A percentile compares a stretch with the other conserved stretches of the same genome.
These are phyloP conservation scores for Ferdinandea cuprea DNA, from an alignment of 2,888 invertebrate species.

Conservation along the genomic window DNA sequence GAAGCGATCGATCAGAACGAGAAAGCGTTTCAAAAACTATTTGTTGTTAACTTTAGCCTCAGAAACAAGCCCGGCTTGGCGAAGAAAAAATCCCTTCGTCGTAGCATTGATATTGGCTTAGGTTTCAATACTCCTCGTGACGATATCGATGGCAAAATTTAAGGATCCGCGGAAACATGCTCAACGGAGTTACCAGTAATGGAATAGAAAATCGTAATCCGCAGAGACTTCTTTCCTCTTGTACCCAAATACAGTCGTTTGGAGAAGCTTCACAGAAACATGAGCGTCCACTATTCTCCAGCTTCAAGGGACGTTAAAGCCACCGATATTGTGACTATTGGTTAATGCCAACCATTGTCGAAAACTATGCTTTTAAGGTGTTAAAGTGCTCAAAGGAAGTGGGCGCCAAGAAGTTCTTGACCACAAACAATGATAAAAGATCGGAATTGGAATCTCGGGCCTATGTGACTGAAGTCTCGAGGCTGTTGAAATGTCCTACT, in stretches of 20 bases:
- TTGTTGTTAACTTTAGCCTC: constrained; percentile 93
- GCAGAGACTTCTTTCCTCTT: constrained; percentile 99
- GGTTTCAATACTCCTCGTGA: constrained; percentile 98
- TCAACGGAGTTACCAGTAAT: constrained; percentile 98
- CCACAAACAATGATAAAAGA: too few species aligned
- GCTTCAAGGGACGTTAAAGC: constrained; percentile 98
- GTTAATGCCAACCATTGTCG: constrained; percentile 98
- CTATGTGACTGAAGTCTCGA: too few species aligned
- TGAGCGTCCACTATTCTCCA: constrained; percentile 99
- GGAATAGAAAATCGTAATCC: constrained; percentile 98
- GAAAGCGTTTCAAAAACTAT: constrained; percentile 97
- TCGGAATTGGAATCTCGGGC: too few species aligned
- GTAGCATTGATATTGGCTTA: constrained; percentile 94
- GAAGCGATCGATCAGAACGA: constrained; percentile 88
- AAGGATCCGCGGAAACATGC: constrained; percentile 97
- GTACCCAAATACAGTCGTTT: constrained; percentile 99
- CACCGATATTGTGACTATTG: constrained; percentile 98
- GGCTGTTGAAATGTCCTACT: too few species aligned
- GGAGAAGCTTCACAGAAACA: constrained; percentile 99
- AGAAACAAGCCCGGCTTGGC: constrained; percentile 87
- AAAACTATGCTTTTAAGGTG: constrained; percentile 99
- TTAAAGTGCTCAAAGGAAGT: constrained; percentile 98
- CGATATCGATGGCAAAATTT: constrained; percentile 98
- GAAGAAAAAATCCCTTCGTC: constrained; percentile 91
- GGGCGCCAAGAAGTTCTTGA: constrained; percentile 96